These are phyloP conservation scores for Ptilonorhynchus violaceus DNA, from an alignment of 2,113 vertebrate genomes.

Conservation along the genomic window DNA sequence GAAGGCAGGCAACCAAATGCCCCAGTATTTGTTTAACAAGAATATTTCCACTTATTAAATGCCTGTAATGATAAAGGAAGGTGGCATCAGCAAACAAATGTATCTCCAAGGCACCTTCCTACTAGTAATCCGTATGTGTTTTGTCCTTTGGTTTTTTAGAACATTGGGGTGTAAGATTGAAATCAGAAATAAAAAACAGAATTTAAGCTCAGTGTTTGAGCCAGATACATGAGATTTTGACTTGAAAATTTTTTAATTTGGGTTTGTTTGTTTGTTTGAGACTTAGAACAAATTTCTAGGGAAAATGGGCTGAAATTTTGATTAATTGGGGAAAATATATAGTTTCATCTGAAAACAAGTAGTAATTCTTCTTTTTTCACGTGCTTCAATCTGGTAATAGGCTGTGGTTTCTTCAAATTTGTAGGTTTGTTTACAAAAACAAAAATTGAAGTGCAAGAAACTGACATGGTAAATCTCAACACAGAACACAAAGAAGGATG, in stretches of 20 bases:
- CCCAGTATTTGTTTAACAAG: not conserved
- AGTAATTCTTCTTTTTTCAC: not conserved
- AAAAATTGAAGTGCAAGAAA: not conserved
- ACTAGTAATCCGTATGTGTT: not conserved
- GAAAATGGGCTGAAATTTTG: not conserved
- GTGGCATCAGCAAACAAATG: not conserved
- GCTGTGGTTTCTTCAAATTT: not conserved
- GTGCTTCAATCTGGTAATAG: not conserved
- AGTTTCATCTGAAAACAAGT: not conserved
- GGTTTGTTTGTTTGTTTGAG: not conserved
- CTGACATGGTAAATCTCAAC: not conserved
- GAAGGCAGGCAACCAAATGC: not conserved
- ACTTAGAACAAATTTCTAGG: not conserved
- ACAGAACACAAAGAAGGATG: not conserved
- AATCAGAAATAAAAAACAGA: not conserved
- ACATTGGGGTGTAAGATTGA: not conserved
- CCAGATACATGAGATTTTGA: not conserved
- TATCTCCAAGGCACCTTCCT: not conserved
- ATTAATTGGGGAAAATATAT: not conserved
- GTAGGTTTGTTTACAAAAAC: not conserved
- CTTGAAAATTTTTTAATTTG: not conserved
- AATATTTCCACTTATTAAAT: not conserved
- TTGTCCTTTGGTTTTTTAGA: not conserved
- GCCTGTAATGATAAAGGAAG: not conserved
- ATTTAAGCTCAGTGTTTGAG: not conserved